These are phyloP conservation scores for Phaethon lepturus DNA, from an alignment of 2,113 vertebrate species.

Conservation along the genomic window DNA sequence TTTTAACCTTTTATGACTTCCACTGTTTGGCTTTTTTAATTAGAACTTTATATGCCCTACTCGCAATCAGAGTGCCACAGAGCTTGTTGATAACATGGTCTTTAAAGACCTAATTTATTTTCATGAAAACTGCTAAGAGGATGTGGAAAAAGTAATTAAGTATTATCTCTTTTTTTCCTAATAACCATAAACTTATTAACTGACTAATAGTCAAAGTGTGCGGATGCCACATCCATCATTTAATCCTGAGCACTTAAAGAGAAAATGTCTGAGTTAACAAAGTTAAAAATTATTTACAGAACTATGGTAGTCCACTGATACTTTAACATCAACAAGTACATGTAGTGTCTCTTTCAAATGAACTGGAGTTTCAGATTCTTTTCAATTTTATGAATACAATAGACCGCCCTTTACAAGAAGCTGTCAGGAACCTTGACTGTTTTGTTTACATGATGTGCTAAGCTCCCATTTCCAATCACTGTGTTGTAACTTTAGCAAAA, in stretches of 20 bases:
- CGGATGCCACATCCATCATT: neutral
- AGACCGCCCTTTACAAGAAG: neutral
- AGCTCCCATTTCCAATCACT: neutral
- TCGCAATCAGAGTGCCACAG: conserved; percentile 55
- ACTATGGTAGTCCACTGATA: neutral
- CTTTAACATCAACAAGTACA: neutral
- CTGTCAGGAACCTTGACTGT: neutral
- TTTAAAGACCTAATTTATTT: conserved; percentile 76
- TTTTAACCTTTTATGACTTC: neutral
- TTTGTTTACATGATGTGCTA: neutral
- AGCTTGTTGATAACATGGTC: conserved; percentile 49
- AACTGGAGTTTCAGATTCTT: neutral
- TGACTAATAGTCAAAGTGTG: conserved; percentile 40
- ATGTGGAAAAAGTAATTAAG: conserved; percentile 72
- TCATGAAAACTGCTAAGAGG: conserved; percentile 52
- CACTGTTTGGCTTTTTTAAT: conserved; percentile 1
- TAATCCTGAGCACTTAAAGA: neutral
- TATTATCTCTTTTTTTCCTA: conserved; percentile 62
- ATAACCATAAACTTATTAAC: conserved; percentile 73
- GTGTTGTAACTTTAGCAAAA: neutral
- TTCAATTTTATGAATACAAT: neutral
- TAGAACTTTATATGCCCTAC: conserved; percentile 33
- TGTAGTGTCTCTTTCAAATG: neutral
- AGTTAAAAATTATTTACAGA: conserved; percentile 25
- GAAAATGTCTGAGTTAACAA: conserved; percentile 43